Percentiles rank a stretch among this genome's conserved stretches.
These are phyloP conservation scores for Lepidothrix coronata DNA, from an alignment of 2,113 vertebrate genomes.

Conservation along the genomic window DNA sequence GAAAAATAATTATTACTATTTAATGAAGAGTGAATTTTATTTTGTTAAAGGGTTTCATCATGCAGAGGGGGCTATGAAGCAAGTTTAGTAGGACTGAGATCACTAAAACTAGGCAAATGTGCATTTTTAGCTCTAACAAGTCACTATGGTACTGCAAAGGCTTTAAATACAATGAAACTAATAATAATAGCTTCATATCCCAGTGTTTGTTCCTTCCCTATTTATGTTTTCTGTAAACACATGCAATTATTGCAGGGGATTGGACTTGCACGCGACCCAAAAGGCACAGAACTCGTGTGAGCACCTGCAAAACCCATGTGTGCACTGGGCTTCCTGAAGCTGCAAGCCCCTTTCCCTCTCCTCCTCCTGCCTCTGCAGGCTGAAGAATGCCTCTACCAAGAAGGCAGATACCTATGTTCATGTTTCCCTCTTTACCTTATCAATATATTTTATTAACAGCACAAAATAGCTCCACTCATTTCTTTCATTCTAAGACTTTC, in stretches of 20 bases:
- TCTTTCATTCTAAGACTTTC: neutral
- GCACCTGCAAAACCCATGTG: neutral
- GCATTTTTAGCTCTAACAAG: neutral
- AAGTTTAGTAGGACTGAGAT: neutral
- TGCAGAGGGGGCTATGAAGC: neutral
- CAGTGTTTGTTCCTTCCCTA: neutral
- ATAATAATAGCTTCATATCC: neutral
- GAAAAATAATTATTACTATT: conserved; percentile 7
- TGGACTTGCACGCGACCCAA: neutral
- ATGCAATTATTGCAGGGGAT: neutral
- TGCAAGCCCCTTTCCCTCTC: neutral
- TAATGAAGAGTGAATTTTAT: neutral
- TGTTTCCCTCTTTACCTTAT: neutral
- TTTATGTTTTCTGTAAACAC: neutral
- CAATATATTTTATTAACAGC: neutral
- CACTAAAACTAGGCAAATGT: neutral
- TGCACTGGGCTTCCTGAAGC: neutral
- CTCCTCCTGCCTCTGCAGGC: neutral
- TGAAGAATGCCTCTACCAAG: neutral
- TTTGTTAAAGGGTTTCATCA: neutral
- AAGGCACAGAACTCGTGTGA: neutral
- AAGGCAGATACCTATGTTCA: neutral
- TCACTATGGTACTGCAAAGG: neutral
- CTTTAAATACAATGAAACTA: neutral
- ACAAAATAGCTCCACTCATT: neutral